A percentile compares a stretch with the other conserved stretches of the same genome.
Evolutionary conservation across 1,140 invertebrate species (phyloP).

Genomic region (Notospermus geniculatus): DNA sequence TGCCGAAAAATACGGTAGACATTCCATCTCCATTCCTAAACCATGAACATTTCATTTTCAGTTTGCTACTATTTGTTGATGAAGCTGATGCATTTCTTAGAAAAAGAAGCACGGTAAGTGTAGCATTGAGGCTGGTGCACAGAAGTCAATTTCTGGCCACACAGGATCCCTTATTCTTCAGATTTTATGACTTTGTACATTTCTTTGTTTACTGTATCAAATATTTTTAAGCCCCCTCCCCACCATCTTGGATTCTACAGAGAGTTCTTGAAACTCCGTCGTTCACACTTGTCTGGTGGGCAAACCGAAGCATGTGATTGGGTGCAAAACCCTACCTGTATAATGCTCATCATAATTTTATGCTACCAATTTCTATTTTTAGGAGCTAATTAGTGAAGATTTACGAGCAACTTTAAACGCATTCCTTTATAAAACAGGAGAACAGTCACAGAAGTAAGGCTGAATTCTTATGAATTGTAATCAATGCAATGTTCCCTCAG

Average conservation of each 20-base stretch:
- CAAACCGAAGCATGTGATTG: too few relatives aligned
- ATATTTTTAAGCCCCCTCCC: too few relatives aligned
- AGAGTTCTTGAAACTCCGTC: too few relatives aligned
- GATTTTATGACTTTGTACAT: neutral
- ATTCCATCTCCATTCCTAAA: too few relatives aligned
- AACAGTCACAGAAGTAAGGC: conserved; percentile 80
- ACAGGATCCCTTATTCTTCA: neutral
- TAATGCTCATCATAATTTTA: too few relatives aligned
- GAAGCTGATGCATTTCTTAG: conserved; percentile 98
- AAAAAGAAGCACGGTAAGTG: conserved; percentile 79
- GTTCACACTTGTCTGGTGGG: too few relatives aligned
- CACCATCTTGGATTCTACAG: too few relatives aligned
- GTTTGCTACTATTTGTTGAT: conserved; percentile 94
- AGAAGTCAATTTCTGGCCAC: neutral
- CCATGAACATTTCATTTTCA: conserved; percentile 34
- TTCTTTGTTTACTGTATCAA: too few relatives aligned
- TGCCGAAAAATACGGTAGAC: too few relatives aligned
- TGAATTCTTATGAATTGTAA: neutral
- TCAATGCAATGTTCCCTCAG: neutral
- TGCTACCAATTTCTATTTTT: neutral
- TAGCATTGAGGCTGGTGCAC: neutral
- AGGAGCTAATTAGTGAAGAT: conserved; percentile 91
- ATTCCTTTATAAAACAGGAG: conserved; percentile 96
- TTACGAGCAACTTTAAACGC: conserved; percentile 92
- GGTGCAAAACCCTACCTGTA: too few relatives aligned